A percentile compares a stretch with the other conserved stretches of the same genome.
Conservation (phyloP, 1,140 invertebrate genomes). For the Sitobion miscanthi region DNA sequence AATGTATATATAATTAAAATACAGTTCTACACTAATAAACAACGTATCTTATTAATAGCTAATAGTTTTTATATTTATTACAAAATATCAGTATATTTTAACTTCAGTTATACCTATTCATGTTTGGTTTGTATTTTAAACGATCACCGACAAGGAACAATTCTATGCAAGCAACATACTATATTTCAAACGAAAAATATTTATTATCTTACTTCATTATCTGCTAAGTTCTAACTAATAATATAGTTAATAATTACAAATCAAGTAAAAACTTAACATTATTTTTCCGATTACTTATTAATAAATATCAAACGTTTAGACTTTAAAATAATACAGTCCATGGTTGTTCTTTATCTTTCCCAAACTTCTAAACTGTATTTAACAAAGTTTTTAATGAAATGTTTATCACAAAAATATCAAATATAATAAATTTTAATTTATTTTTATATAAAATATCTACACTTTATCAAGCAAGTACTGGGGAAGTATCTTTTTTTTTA, state of each 20-base stretch:
- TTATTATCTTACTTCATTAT: background rate
- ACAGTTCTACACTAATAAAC: background rate
- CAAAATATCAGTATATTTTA: background rate
- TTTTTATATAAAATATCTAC: background rate
- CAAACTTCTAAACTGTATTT: background rate
- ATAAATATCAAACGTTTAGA: background rate
- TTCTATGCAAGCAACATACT: background rate
- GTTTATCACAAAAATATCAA: background rate
- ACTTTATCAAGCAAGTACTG: background rate
- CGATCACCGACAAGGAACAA: background rate
- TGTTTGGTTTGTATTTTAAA: background rate
- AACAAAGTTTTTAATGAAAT: background rate
- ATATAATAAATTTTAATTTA: background rate
- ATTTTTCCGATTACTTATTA: background rate
- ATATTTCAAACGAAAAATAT: background rate
- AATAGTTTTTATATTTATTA: background rate
- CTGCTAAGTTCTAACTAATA: background rate
- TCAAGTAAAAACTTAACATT: background rate
- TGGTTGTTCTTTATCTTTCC: background rate
- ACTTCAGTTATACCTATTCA: background rate
- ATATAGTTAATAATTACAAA: background rate
- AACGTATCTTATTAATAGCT: background rate
- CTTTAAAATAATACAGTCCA: background rate
- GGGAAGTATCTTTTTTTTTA: background rate
- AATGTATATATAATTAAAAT: background rate